A percentile compares a stretch with the other conserved stretches of the same genome.
Conservation (phyloP, 92 coral and sea anemone genomes). For the Pocillopora meandrina region DNA sequence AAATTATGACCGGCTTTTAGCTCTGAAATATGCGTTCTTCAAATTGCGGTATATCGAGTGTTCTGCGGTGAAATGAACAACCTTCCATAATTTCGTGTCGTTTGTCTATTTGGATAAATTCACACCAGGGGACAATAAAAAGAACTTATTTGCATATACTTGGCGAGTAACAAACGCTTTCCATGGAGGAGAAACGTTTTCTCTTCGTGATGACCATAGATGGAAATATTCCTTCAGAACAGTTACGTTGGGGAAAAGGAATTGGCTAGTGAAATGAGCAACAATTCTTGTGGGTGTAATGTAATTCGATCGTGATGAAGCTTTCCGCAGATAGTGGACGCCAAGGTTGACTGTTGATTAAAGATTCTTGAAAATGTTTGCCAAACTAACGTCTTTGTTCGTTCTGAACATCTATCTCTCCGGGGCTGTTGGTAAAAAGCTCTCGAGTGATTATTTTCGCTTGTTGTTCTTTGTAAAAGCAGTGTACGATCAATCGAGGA, state of each 20-base stretch:
- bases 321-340: constrained; percentile 8
- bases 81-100: background rate
- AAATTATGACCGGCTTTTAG: background rate
- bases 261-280: background rate
- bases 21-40: background rate
- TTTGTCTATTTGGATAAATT: background rate
- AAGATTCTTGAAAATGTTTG: constrained; percentile 16
- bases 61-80: constrained; percentile 32
- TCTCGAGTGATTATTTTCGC: background rate
- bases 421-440: background rate
- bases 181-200: background rate
- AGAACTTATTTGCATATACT: constrained; percentile 21
- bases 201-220: background rate
- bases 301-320: constrained; percentile 31
- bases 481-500: background rate
- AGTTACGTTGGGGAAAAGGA: background rate
- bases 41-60: background rate
- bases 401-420: background rate
- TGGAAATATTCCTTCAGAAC: background rate
- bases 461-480: background rate
- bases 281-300: constrained; percentile 29
- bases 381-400: background rate
- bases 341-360: constrained; percentile 25
- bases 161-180: constrained; percentile 17
- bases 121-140: constrained; percentile 25